A percentile compares a stretch with the other conserved stretches of the same genome.
Conservation (phyloP, 1,140 invertebrate genomes). For the Drosophila pallidifrons region DNA sequence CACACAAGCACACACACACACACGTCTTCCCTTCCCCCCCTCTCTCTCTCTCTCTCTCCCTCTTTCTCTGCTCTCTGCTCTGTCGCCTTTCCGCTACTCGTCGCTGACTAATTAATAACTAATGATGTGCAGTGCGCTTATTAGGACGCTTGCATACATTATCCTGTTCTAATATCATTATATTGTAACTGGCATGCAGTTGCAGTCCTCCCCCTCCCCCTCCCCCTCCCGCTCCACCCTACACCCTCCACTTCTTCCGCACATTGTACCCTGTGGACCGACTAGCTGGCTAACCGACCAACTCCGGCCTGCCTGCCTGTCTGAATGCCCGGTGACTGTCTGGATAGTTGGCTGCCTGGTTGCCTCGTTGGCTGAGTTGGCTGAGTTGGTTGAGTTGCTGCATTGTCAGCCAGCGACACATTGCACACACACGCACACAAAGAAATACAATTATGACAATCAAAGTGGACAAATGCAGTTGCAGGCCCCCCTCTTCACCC, state of each 20-base stretch:
- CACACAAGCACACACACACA: background rate
- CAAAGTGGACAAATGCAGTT: constrained; percentile 78
- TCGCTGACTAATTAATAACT: constrained; percentile 76
- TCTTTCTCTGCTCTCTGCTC: background rate
- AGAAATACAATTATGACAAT: constrained; percentile 81
- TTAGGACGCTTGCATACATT: constrained; percentile 75
- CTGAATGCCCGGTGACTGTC: background rate
- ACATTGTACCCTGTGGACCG: background rate
- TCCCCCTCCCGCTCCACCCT: background rate
- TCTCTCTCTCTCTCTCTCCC: background rate
- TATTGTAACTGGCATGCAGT: constrained; percentile 43
- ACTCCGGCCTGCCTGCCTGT: background rate
- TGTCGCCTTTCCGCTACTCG: background rate
- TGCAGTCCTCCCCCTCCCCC: background rate
- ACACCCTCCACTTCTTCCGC: background rate
- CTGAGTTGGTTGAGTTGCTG: constrained; percentile 39
- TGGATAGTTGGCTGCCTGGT: background rate
- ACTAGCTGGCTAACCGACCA: background rate
- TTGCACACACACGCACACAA: constrained; percentile 39
- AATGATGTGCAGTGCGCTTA: constrained; percentile 82
- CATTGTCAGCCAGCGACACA: constrained; percentile 44
- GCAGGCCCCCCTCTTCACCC: constrained; percentile 15
- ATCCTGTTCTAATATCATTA: constrained; percentile 75
- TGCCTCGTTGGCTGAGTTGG: background rate
- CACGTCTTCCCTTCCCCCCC: no score